A percentile compares a stretch with the other conserved stretches of the same genome.
Evolutionary conservation across 2,888 invertebrate genomes (phyloP).

Genomic region (Mythimna loreyi): DNA sequence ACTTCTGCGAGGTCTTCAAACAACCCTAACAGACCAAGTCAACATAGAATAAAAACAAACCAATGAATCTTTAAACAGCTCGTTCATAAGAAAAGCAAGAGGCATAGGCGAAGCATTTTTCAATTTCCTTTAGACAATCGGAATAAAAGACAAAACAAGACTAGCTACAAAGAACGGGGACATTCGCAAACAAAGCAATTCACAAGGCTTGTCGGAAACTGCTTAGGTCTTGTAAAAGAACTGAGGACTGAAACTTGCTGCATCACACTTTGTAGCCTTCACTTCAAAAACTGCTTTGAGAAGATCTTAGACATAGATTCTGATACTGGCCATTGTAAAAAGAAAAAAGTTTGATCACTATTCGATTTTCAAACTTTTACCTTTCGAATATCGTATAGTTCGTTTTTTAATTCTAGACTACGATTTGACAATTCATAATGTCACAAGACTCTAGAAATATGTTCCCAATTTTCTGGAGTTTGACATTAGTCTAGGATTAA

Average conservation of each 20-base stretch:
- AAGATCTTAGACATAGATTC: neutral
- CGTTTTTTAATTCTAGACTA: no score
- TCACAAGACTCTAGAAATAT: no score
- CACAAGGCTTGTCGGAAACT: constrained; percentile 43
- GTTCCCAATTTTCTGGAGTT: no score
- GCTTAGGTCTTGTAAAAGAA: constrained; percentile 45
- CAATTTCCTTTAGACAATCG: constrained; percentile 54
- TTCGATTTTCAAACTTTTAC: neutral
- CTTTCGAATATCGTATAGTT: no score
- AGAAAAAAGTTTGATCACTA: neutral
- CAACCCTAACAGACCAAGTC: neutral
- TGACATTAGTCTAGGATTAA: no score
- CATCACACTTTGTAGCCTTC: neutral
- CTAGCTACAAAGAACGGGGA: constrained; percentile 50
- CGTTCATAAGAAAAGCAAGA: constrained; percentile 24
- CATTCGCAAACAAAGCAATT: constrained; percentile 53
- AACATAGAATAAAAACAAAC: neutral
- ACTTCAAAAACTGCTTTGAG: constrained; percentile 1
- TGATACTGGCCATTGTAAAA: neutral
- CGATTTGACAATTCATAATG: no score
- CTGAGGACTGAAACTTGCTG: constrained; percentile 8
- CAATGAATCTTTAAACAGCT: neutral
- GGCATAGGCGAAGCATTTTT: constrained; percentile 41
- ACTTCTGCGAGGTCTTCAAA: neutral
- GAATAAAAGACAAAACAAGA: constrained; percentile 54